These are phyloP conservation scores for Taeniopygia guttata DNA, from an alignment of 2,797 vertebrate genomes.

Conservation along the genomic window DNA sequence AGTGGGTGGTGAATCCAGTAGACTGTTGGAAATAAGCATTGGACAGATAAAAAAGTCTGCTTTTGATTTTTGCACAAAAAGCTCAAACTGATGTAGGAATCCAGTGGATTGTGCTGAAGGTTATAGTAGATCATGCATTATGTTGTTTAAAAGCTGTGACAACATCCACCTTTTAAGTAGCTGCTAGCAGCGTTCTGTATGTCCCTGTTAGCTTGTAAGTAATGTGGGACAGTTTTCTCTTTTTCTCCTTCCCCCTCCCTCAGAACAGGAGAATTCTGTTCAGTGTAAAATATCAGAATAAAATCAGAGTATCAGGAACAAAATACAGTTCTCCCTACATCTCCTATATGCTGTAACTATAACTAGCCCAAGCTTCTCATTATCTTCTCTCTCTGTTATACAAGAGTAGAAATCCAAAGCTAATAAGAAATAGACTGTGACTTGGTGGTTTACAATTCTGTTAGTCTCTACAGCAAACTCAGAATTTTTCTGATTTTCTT, in stretches of 20 bases:
- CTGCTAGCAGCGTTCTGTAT: not conserved
- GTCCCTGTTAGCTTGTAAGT: not conserved
- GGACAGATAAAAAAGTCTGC: not conserved
- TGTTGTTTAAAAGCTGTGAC: not conserved
- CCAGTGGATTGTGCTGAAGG: not conserved
- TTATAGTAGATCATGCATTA: no score
- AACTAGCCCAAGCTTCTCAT: not conserved
- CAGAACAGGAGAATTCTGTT: not conserved
- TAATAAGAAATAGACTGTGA: not conserved
- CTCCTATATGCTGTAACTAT: not conserved
- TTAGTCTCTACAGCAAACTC: not conserved
- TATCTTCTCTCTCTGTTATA: not conserved
- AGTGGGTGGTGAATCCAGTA: not conserved
- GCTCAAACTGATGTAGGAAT: not conserved
- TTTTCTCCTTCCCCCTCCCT: not conserved
- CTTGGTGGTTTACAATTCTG: not conserved
- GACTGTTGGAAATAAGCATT: not conserved
- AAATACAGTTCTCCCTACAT: not conserved
- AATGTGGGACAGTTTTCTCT: not conserved
- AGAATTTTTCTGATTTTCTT: not conserved
- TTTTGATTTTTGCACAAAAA: not conserved
- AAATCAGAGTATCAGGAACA: not conserved
- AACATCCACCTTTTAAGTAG: not conserved
- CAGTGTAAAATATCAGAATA: not conserved
- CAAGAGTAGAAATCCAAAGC: not conserved